Evolutionary conservation across 2,797 vertebrate species (phyloP).

Genomic region (Hydrolagus colliei): DNA sequence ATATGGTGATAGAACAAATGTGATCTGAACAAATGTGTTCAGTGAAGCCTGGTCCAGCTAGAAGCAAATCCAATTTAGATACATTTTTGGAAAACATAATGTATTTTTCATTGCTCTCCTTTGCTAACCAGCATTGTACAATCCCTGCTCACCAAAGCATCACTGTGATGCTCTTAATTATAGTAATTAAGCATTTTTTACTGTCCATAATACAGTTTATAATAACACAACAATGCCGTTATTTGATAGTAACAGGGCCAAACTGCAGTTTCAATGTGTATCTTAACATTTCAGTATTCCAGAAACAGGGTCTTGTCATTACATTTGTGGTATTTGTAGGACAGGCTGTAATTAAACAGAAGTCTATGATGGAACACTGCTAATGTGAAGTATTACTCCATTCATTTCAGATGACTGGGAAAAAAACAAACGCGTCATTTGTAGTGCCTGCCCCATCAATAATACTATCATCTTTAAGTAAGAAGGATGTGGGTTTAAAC

Average conservation of each 20-base stretch:
- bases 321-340: neutral
- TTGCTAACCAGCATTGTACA: neutral
- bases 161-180: neutral
- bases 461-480: neutral
- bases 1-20: too few species aligned
- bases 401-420: neutral
- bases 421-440: neutral
- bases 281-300: neutral
- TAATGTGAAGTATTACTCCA: conserved; percentile 1
- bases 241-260: neutral
- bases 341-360: neutral
- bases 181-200: conserved; percentile 20
- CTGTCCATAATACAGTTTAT: neutral
- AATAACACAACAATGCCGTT: neutral
- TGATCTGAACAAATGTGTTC: too few species aligned
- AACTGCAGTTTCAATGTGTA: neutral
- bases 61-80: neutral
- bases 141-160: neutral
- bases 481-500: neutral
- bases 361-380: neutral
- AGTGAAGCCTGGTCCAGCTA: too few species aligned
- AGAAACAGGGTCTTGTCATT: neutral
- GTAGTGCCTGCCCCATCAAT: too few species aligned
- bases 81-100: neutral
- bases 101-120: neutral